These are phyloP conservation scores for Planiliza haematocheilus DNA, from an alignment of 2,113 vertebrate genomes.

Conservation along the genomic window DNA sequence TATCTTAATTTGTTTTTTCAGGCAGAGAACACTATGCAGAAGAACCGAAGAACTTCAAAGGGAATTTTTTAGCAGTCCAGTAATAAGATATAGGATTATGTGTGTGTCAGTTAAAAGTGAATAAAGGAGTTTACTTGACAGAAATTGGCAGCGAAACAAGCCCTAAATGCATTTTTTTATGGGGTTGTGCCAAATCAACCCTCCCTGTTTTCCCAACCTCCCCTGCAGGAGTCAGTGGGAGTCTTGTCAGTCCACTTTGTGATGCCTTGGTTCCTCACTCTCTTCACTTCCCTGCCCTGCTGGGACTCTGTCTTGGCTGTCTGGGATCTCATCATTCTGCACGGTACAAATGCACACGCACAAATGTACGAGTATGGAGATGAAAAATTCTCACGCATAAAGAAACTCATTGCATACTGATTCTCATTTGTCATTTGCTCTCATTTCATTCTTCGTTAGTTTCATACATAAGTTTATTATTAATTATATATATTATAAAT, in stretches of 20 bases:
- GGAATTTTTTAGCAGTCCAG: no score
- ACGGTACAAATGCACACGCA: conserved; percentile 61
- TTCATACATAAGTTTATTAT: no score
- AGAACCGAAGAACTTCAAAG: no score
- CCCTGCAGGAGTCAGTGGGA: conserved; percentile 77
- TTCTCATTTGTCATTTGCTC: no score
- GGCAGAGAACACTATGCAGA: no score
- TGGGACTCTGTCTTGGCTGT: conserved; percentile 84
- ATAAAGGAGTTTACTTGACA: not conserved
- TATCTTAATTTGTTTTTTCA: no score
- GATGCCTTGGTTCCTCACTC: conserved; percentile 83
- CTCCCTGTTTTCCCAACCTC: not conserved
- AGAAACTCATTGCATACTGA: no score
- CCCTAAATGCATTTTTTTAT: conserved; percentile 7
- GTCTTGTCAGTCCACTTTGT: conserved; percentile 78
- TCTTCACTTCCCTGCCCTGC: conserved; percentile 84
- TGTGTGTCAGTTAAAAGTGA: not conserved
- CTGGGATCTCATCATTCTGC: conserved; percentile 83
- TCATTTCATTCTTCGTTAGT: not conserved
- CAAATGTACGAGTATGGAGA: not conserved
- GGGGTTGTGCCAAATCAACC: not conserved
- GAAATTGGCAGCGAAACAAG: not conserved
- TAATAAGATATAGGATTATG: not conserved
- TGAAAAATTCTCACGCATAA: no score
- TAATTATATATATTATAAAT: no score